Conservation (phyloP, 2,113 vertebrate species). For the Struthio camelus region DNA sequence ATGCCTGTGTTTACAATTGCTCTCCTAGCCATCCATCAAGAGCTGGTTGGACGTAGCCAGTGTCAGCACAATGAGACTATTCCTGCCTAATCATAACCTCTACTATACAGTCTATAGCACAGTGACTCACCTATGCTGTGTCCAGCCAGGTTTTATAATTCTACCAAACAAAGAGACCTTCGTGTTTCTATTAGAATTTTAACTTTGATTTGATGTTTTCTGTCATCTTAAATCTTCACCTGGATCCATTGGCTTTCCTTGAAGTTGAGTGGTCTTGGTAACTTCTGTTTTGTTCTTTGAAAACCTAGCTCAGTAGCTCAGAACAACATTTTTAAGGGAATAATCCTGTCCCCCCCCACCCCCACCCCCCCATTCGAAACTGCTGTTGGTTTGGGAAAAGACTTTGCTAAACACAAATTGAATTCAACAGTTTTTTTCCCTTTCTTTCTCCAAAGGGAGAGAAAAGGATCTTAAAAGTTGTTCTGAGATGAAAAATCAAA, state of each 20-base stretch:
- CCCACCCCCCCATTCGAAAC: no score
- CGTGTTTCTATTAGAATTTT: neutral
- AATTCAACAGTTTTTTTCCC: accelerated
- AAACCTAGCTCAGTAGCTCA: neutral
- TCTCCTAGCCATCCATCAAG: neutral
- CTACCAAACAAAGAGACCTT: neutral
- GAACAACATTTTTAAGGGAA: neutral
- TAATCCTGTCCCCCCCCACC: neutral
- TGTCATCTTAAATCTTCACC: neutral
- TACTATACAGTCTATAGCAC: neutral
- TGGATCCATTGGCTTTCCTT: neutral
- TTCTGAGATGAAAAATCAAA: neutral
- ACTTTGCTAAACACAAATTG: neutral
- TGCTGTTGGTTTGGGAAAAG: neutral
- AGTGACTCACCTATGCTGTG: neutral
- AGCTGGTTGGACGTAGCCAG: neutral
- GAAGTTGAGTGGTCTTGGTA: neutral
- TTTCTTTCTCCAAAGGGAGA: neutral
- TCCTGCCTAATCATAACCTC: neutral
- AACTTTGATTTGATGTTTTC: neutral
- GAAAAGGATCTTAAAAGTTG: neutral
- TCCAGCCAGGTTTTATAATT: neutral
- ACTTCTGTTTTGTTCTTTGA: neutral
- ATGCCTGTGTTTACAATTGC: neutral
- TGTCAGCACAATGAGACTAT: neutral